Base-by-base conservation (phyloP, 1,140 invertebrate species). In the Drosophila sturtevanti region DNA sequence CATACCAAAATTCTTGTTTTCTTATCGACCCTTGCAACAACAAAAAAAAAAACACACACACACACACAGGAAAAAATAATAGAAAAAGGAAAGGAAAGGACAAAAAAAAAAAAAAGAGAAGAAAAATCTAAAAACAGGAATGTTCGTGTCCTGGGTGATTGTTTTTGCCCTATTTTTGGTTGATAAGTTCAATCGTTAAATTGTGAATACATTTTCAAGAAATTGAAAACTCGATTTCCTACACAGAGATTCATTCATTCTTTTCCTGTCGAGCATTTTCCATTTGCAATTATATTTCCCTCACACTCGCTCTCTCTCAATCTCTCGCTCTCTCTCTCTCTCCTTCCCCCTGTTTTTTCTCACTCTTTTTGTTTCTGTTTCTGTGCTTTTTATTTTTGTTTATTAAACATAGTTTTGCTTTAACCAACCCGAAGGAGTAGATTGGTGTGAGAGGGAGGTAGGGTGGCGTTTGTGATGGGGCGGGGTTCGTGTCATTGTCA, bases 401-500 rank as follows among this genome's bases (percentile, higher is more conserved):
- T 48, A 48, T 21, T 48, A 48, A 48, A 48, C 41, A 48, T 48
- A 48, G 9, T 48, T 48, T 48, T 48, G 41, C 16, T 48, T 48
- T 48, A 48, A 48, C 14, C 14, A 4, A n/a, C 16, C 9, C 1
- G 10, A 4, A 14, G 9, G 18, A 21, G 9, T 31, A 11, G 41
- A 18, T 1, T 10, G 4, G 1, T 12, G 14, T n/a, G n/a, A n/a
- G n/a, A 16, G 11, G 38, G 1, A 14, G 14, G 4, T 1, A 16
- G 16, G 41, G 41, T 2, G 10, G 41, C 12, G 4, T 34, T 4
- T 0, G 35, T 2, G 35, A 1, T 11, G 35, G 37, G 18, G 34
- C 11, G 27, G 14, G 52, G 52, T 24, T 24, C 52, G 48, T 48
- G 63, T 63, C 81, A 66, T 60, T 48, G 24, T 70, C 67, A 75